These are phyloP conservation scores for Polyommatus iphigenia DNA, from an alignment of 2,888 invertebrate species.

Conservation along the genomic window DNA sequence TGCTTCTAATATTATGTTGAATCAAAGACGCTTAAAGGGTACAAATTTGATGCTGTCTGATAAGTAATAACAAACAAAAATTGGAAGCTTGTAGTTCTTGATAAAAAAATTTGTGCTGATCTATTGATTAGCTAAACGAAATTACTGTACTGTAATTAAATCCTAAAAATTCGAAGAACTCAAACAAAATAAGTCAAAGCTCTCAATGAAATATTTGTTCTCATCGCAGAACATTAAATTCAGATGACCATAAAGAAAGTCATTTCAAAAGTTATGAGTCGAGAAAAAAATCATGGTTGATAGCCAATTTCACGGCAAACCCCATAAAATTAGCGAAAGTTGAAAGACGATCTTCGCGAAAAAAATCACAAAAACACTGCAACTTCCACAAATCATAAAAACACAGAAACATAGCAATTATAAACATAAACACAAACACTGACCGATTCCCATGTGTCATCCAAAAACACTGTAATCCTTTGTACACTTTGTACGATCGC, in stretches of 20 bases:
- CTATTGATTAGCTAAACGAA: too few relatives aligned
- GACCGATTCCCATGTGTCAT: conserved; percentile 46
- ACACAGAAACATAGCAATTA: conserved; percentile 14
- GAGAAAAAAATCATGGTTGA: neutral
- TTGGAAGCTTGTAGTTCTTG: too few relatives aligned
- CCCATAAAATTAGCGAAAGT: conserved; percentile 9
- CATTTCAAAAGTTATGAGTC: neutral
- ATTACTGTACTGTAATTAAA: too few relatives aligned
- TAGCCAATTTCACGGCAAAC: conserved; percentile 7
- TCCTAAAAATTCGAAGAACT: neutral
- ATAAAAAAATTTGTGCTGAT: too few relatives aligned
- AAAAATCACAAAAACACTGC: neutral
- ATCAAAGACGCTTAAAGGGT: too few relatives aligned
- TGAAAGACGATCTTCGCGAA: neutral
- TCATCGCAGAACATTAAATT: neutral
- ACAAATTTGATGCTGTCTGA: too few relatives aligned
- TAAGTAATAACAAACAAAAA: too few relatives aligned
- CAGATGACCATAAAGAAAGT: neutral
- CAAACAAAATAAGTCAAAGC: neutral
- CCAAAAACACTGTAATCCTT: conserved; percentile 48
- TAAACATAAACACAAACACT: neutral
- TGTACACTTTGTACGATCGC: conserved; percentile 45
- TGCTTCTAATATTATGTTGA: too few relatives aligned
- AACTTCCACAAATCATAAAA: neutral
- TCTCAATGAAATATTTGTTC: neutral